A percentile compares a stretch with the other conserved stretches of the same genome.
phyloP scores from a whole-genome alignment of 2,797 vertebrate genomes.

The Eulemur albifrons region DNA sequence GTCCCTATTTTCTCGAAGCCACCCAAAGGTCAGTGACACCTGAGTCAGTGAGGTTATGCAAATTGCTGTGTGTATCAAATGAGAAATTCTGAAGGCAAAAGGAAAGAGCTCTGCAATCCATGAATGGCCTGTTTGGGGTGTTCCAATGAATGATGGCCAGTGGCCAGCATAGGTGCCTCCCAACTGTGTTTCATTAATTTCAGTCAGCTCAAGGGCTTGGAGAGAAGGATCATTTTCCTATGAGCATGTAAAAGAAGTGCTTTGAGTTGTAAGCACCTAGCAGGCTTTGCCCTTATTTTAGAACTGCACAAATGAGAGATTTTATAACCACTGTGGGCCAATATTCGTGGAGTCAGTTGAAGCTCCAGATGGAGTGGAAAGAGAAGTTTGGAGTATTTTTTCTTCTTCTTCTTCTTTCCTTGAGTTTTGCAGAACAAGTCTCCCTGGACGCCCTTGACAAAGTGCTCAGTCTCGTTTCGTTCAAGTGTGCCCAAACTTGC shows the following conservation, averaged over 20 bases:
- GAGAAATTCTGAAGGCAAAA: neutral
- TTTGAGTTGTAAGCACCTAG: constrained; percentile 40
- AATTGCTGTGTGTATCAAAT: constrained; percentile 14
- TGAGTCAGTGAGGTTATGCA: neutral
- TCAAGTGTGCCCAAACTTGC: neutral
- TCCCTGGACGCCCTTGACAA: neutral
- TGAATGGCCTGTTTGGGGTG: neutral
- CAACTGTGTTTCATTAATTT: constrained; percentile 51
- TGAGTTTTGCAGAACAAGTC: constrained; percentile 24
- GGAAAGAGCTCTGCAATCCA: neutral
- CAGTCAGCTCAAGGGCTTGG: constrained; percentile 37
- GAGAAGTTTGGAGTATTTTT: constrained; percentile 9
- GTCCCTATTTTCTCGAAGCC: neutral
- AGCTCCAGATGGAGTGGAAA: constrained; percentile 65
- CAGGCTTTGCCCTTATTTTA: constrained; percentile 44
- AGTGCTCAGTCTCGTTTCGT: neutral
- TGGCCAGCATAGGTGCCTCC: constrained; percentile 42
- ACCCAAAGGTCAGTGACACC: neutral
- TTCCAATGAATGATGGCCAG: constrained; percentile 27
- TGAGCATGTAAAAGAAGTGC: constrained; percentile 33
- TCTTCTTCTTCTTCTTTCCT: neutral
- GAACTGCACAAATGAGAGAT: constrained; percentile 32
- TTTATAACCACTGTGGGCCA: constrained; percentile 63
- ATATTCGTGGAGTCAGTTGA: constrained; percentile 55
- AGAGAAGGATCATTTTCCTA: constrained; percentile 58